Base-by-base conservation (phyloP, 2,888 invertebrate species). In the Helobdella robusta region DNA sequence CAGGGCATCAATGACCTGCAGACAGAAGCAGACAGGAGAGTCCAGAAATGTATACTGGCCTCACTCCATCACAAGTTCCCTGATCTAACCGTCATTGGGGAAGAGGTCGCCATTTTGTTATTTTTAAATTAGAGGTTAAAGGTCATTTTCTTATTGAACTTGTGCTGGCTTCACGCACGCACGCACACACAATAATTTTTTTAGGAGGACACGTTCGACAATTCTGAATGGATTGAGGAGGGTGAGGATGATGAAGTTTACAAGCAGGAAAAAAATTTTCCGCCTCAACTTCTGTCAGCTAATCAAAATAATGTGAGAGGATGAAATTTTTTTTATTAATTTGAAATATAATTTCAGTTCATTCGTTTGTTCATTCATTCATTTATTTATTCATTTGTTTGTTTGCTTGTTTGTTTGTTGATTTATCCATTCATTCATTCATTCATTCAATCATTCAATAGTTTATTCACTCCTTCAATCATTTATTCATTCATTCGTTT, bases 11-110 rank as follows among this genome's bases (percentile, higher is more conserved):
- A 93, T 83, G 97, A 99, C 81, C 84, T 91, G 52, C 97, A 98
- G 83, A 98, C 98, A 3, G 93, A 94, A 82, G 98, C 98, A 5
- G 98, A 99, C 78, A 85, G 97, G 70, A 88, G 89, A 34, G 94
- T 93, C 0, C 95, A 98, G 80, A 84, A 85, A 70, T 93, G 91
- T 77, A 98, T 98, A 68, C 85, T 94, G 68, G 87, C 89, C 30
- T 92, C 93, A 1, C 82, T 98, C 3, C 82, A 86, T 40, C 84
- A 84, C 68, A 87, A 88, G 73, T 98, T 91, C 80, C 92, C 94
- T 0, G 74, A 75, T 60, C 73, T 78, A 20, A 65, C 74, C 11
- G 74, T 79, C 59, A 73, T 80, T 72, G 97, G 97, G 81, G 97
- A 97, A 80, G 93, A 82, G 76, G 81, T 81, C 70, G 68, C 69